Base-by-base conservation (phyloP, 2,888 invertebrate species). In the Volucella inflata region DNA sequence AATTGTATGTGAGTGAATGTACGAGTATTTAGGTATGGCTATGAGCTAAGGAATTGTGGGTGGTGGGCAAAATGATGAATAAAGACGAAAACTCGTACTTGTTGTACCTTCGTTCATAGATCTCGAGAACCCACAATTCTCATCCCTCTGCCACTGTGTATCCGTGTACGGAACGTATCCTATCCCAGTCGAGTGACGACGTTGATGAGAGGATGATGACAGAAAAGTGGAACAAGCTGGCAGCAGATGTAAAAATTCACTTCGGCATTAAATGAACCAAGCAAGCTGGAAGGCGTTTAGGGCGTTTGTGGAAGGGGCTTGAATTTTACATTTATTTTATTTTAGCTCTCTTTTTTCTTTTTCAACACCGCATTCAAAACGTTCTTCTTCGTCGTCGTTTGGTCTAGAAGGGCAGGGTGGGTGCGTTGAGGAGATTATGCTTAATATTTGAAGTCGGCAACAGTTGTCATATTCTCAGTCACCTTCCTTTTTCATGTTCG, bases 171-270 rank as follows among this genome's bases (percentile, higher is more conserved):
- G 17, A 38, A 16, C 30, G 44, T 48, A 36, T 36, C 55, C 30
- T 50, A 17, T 40, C 11, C 17, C 36, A 57, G 36, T 64, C 46
- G 30, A 78, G 67, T 67, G 76, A 80, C 71, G 64, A 85, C 76
- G 65, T 67, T 68, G 76, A 72, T 68, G 68, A 85, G 76, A 77
- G 81, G 81, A 85, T 81, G 85, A 85, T 85, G 85, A 85, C 81
- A 85, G 76, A 72, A 85, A 85, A 85, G 68, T 85, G 72, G 53
- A 85, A 81, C 85, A 85, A 85, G 81, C 76, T 81, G 81, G 81
- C 81, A 85, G 85, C 85, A 85, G 85, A 85, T 85, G 85, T 85
- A 85, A 85, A 81, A 85, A 85, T 85, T 85, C 85, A 85, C 85
- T 85, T 77, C 85, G 81, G 53, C 76, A 77, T 77, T 85, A 85